Base-by-base conservation (phyloP, 2,797 vertebrate genomes). In the Rhabdomys pumilio region DNA sequence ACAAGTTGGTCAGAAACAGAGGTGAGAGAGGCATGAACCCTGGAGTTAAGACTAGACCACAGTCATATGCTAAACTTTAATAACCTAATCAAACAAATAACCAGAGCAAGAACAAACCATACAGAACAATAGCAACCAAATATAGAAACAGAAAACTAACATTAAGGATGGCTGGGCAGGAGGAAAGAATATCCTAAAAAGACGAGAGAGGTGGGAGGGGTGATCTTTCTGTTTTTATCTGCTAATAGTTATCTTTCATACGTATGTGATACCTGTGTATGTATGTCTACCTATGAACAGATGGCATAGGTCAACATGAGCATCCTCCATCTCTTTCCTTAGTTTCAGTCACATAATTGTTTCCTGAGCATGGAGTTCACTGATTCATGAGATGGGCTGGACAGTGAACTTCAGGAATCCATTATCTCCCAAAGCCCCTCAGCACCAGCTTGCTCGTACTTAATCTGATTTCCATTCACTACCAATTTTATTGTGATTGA, bases 401-500 rank as follows among this genome's bases (percentile, higher is more conserved):
- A 31, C 2, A 31, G 53, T 20, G 13, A 73, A 57, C 1, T 31
- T 6, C 9, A 29, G 44, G 19, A 12, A 85, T 67, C 31, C 26
- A 31, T 3, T 72, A 4, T 73, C 85, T 22, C 10, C 44, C 2
- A 22, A 22, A 14, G 44, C 3, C 10, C 41, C 11, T 65, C n/a
- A 72, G 14, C 14, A 26, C 22, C 22, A 19, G 24, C 2, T 72
- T 29, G 9, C 13, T 13, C 19, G 3, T 17, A 38, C 22, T 81
- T 79, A 3, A 50, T 31, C 29, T 76, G 20, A 29, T 34, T 88
- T n/a, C 9, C 4, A 29, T 13, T n/a, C 15, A 24, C 38, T 87
- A 6, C 1, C 26, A 4, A 19, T 7, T 63, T 7, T 31, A 0
- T 31, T 7, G 3, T 2, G 29, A 63, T 47, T 47, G 59, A 55